Percentiles rank a stretch among this genome's conserved stretches.
phyloP scores from a whole-genome alignment of 2,113 vertebrate species.

The Brachypteracias leptosomus region DNA sequence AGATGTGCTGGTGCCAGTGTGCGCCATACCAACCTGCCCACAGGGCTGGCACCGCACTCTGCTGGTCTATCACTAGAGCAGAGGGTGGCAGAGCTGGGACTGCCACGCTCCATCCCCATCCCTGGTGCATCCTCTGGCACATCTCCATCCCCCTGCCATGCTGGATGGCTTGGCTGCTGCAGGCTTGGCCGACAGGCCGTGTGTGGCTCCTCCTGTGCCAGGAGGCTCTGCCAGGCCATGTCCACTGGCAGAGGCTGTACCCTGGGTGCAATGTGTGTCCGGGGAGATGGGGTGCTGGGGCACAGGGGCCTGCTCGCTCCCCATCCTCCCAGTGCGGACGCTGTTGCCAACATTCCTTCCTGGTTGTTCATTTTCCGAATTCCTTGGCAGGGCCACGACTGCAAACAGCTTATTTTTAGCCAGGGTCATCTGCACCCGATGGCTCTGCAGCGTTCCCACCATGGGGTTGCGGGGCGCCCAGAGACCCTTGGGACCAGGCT shows the following conservation, averaged over 20 bases:
- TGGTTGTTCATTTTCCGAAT: conserved; percentile 76
- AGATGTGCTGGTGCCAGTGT: background rate
- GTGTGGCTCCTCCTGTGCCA: background rate
- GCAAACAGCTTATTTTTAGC: conserved; percentile 90
- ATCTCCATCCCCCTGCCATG: background rate
- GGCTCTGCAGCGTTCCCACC: conserved; percentile 81
- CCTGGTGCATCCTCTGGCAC: background rate
- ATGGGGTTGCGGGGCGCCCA: background rate
- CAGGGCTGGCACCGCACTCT: background rate
- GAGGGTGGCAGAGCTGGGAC: rapidly evolving
- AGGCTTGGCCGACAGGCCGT: background rate
- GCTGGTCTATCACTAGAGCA: background rate
- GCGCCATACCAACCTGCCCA: background rate
- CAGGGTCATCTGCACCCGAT: conserved; percentile 83
- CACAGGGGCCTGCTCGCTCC: conserved; percentile 24
- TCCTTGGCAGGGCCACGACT: conserved; percentile 81
- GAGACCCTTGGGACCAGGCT: background rate
- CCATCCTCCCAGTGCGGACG: background rate
- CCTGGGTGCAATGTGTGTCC: background rate
- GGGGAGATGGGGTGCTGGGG: background rate
- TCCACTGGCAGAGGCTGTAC: background rate
- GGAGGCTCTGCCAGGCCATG: background rate
- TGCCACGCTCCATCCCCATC: rapidly evolving
- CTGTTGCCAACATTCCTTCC: conserved; percentile 63
- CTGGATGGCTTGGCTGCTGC: rapidly evolving